These are phyloP conservation scores for Dipodomys stephensi DNA, from an alignment of 2,113 vertebrate species.

Conservation along the genomic window DNA sequence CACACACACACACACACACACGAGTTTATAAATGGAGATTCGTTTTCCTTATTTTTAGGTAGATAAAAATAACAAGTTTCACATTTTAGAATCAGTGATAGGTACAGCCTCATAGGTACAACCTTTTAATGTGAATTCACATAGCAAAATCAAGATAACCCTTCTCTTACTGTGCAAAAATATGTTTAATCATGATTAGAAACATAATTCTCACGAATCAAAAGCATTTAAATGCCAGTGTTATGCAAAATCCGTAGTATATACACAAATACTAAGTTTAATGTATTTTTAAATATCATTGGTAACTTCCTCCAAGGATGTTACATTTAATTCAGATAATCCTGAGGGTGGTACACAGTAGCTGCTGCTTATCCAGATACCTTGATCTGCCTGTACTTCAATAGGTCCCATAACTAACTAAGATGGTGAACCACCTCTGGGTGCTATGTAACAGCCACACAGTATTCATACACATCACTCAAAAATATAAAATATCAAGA, in stretches of 20 bases:
- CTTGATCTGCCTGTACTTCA: background rate
- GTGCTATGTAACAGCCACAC: background rate
- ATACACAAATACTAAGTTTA: background rate
- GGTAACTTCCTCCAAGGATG: background rate
- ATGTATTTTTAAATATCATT: background rate
- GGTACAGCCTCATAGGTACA: too few species aligned
- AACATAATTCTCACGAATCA: background rate
- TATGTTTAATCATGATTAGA: background rate
- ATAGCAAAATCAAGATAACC: slow-evolving; percentile 5
- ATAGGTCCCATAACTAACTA: background rate
- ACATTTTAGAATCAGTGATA: background rate
- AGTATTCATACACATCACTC: background rate
- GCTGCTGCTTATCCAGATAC: background rate
- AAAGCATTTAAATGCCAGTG: background rate
- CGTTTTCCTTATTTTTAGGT: background rate
- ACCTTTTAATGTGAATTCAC: slow-evolving; percentile 6
- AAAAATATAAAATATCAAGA: background rate
- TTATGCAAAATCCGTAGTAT: background rate
- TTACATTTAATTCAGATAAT: background rate
- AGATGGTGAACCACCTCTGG: background rate
- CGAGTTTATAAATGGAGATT: slow-evolving; percentile 17
- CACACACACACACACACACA: too few species aligned
- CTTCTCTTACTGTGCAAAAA: slow-evolving; percentile 18
- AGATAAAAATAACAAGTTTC: background rate
- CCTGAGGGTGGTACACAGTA: background rate